Evolutionary conservation across 2,113 vertebrate genomes (phyloP).

Genomic region (Zosterops borbonicus): DNA sequence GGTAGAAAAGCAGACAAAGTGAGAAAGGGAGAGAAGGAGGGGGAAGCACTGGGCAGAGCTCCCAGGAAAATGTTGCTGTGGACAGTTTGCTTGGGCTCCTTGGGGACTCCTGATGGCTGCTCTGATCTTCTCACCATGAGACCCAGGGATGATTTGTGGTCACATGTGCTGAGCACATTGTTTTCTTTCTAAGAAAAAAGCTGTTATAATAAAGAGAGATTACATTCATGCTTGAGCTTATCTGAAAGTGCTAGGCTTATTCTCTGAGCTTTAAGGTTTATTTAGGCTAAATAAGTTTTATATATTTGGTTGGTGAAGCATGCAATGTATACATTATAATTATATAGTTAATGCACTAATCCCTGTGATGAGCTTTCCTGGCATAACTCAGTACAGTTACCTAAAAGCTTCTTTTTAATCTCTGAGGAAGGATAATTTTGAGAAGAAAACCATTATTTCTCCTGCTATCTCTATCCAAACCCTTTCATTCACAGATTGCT

Average conservation of each 20-base stretch:
- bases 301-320: neutral
- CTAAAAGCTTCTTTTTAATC: constrained; percentile 20
- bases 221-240: neutral
- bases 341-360: constrained; percentile 14
- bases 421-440: neutral
- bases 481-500: constrained; percentile 14
- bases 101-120: neutral
- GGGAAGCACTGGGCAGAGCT: neutral
- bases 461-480: neutral
- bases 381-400: neutral
- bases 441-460: neutral
- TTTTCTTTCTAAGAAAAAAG: constrained; percentile 6
- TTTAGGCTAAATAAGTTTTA: constrained; percentile 5
- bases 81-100: neutral
- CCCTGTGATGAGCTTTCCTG: constrained; percentile 20
- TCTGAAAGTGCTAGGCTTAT: constrained; percentile 10
- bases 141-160: neutral
- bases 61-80: neutral
- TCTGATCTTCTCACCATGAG: neutral
- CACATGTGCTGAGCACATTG: neutral
- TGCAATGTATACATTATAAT: neutral
- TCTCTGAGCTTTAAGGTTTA: neutral
- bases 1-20: neutral
- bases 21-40: neutral
- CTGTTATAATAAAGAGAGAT: neutral